These are phyloP conservation scores for Psettodes erumei DNA, from an alignment of 2,113 vertebrate species.

Conservation along the genomic window DNA sequence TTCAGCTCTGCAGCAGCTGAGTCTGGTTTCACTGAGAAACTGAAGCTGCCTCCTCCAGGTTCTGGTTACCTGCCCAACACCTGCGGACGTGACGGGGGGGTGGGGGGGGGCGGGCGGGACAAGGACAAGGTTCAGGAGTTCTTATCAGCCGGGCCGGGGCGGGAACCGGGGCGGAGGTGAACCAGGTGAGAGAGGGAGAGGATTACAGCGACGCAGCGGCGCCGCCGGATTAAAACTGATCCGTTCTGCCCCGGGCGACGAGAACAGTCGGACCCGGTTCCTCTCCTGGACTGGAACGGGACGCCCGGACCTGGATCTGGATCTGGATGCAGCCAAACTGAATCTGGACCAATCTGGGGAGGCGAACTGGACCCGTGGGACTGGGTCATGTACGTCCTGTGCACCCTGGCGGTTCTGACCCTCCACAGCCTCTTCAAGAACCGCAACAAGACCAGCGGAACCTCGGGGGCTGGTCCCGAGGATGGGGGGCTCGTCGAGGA, in stretches of 20 bases:
- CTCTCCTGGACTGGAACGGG: too few relatives aligned
- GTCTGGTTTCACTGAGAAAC: conserved; percentile 35
- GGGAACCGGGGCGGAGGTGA: conserved; percentile 30
- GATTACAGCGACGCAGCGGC: conserved; percentile 12
- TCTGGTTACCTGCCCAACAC: conserved; percentile 28
- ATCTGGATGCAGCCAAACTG: not conserved
- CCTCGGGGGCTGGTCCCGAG: not conserved
- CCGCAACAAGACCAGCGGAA: not conserved
- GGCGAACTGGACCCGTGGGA: not conserved
- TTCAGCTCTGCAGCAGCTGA: too few relatives aligned
- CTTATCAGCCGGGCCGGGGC: conserved; percentile 43
- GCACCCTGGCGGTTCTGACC: conserved; percentile 76
- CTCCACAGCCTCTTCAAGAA: conserved; percentile 72
- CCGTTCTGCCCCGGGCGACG: not conserved
- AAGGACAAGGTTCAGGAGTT: conserved; percentile 55
- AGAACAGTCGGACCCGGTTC: too few relatives aligned
- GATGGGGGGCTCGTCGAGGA: not conserved
- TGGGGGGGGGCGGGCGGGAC: too few relatives aligned
- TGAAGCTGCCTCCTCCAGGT: conserved; percentile 1
- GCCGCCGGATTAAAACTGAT: conserved; percentile 25
- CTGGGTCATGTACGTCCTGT: conserved; percentile 78
- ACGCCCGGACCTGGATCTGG: not conserved
- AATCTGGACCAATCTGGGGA: not conserved
- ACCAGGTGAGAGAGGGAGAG: conserved; percentile 24
- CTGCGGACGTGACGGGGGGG: conserved; percentile 17